Base-by-base conservation (phyloP, 2,113 vertebrate genomes). In the Caretta caretta region DNA sequence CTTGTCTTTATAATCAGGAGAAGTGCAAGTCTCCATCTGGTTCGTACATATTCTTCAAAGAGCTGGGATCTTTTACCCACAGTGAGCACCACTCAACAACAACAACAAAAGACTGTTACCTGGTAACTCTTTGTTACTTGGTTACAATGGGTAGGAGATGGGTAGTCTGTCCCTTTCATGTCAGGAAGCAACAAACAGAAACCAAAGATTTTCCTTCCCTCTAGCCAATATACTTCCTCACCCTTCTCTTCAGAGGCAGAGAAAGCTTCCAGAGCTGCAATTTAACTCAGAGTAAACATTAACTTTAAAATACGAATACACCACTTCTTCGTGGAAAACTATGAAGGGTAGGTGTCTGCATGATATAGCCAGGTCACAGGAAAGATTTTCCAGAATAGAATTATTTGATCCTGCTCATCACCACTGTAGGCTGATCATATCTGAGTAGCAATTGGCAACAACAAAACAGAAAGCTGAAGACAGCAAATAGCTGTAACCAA, bases 1-100 rank as follows among this genome's bases (percentile, higher is more conserved):
- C 89, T 95, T 97, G 96, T 97, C 97, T 97, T 97, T 97, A 97
- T 94, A 96, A 97, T 96, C 95, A 83, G 88, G 57, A 97, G 96
- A 95, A 95, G 96, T 97, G 96, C 92, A 94, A 97, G 90, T 69
- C 96, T 97, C 97, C 96, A 97, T 97, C 96, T 97, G 97, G 93
- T 96, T 95, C 93, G 94, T 96, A 92, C 96, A 97, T 96, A 96
- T 87, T 90, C 94, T 5, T 69, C 88, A 88, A 75, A 31, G 94
- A 96, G 69, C 75, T 97, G 93, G 91, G 97, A 94, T 94, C 97
- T 42, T 83, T 27, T 50, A 35, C 80, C 24, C 35, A 83, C 16
- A 25, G 53, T 56, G 38, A 82, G 83, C 92, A 94, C 94, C 83
- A 95, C 94, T 96, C 94, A 94, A 97, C 97, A 97, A 97, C 95